These are phyloP conservation scores for Arothron firmamentum DNA, from an alignment of 2,113 vertebrate genomes.

Conservation along the genomic window DNA sequence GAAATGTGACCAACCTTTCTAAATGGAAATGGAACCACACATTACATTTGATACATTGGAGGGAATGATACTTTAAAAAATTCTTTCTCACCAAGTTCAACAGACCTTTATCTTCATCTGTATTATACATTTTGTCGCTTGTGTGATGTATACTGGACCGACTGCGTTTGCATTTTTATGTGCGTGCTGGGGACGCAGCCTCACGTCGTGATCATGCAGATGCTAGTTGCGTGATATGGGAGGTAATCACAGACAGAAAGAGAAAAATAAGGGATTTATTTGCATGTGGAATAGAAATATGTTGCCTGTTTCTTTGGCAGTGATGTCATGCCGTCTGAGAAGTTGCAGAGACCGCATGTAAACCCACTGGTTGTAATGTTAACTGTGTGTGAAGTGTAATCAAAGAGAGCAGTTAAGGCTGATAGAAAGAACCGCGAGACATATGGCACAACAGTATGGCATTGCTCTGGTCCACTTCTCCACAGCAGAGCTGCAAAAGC, in stretches of 20 bases:
- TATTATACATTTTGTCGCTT: too few relatives aligned
- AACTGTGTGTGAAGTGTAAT: conserved; percentile 66
- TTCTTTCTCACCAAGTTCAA: conserved; percentile 11
- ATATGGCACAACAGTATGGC: conserved; percentile 62
- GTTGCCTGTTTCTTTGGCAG: not conserved
- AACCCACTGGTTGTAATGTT: conserved; percentile 28
- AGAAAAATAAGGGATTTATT: not conserved
- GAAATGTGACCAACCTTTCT: conserved; percentile 58
- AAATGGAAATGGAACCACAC: conserved; percentile 52
- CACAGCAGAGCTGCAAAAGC: conserved; percentile 23
- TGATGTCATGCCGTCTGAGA: not conserved
- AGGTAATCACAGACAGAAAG: not conserved
- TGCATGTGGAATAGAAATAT: too few relatives aligned
- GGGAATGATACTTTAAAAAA: conserved; percentile 6
- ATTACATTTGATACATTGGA: conserved; percentile 32
- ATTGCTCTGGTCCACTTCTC: conserved; percentile 27
- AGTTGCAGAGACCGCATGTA: not conserved
- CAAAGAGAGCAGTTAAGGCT: conserved; percentile 55
- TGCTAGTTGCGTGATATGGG: not conserved
- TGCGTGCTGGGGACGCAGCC: too few relatives aligned
- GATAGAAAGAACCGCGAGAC: conserved; percentile 57
- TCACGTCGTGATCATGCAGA: not conserved
- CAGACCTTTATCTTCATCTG: conserved; percentile 11
- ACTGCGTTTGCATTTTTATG: too few relatives aligned
- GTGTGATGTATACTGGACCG: too few relatives aligned